phyloP scores from a whole-genome alignment of 2,113 vertebrate genomes.

The Scytalopus superciliaris region DNA sequence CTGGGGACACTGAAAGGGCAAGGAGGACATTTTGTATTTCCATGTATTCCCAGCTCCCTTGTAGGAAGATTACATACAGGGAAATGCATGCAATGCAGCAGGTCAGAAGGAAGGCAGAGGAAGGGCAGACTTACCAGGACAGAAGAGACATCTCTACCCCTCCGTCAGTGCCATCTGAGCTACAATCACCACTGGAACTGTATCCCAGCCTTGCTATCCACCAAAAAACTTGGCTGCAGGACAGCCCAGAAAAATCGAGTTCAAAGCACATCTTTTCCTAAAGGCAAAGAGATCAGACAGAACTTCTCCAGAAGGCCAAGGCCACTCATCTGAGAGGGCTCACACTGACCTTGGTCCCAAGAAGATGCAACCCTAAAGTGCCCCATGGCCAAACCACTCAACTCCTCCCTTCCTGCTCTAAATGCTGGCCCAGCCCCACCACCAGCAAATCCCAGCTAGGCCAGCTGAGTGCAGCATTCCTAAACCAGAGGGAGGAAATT shows the following conservation, averaged over 20 bases:
- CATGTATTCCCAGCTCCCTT: background rate
- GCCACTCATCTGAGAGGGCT: background rate
- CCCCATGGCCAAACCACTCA: background rate
- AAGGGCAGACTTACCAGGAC: background rate
- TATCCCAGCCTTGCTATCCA: background rate
- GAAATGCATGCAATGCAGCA: accelerated
- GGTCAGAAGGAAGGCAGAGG: background rate
- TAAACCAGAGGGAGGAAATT: background rate
- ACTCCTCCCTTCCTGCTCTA: accelerated
- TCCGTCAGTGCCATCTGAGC: accelerated
- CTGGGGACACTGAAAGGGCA: background rate
- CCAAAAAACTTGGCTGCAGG: background rate
- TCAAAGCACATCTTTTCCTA: background rate
- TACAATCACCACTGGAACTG: accelerated
- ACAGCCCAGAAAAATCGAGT: background rate
- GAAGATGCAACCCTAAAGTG: background rate
- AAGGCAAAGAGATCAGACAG: background rate
- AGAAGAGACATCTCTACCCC: background rate
- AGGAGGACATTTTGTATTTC: background rate
- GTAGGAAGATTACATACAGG: background rate
- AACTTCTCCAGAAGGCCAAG: background rate
- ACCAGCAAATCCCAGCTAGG: background rate
- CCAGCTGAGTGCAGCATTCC: background rate
- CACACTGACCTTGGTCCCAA: accelerated
- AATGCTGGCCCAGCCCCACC: background rate